These are phyloP conservation scores for Ctenicera cuprea DNA, from an alignment of 2,888 invertebrate species.

Conservation along the genomic window DNA sequence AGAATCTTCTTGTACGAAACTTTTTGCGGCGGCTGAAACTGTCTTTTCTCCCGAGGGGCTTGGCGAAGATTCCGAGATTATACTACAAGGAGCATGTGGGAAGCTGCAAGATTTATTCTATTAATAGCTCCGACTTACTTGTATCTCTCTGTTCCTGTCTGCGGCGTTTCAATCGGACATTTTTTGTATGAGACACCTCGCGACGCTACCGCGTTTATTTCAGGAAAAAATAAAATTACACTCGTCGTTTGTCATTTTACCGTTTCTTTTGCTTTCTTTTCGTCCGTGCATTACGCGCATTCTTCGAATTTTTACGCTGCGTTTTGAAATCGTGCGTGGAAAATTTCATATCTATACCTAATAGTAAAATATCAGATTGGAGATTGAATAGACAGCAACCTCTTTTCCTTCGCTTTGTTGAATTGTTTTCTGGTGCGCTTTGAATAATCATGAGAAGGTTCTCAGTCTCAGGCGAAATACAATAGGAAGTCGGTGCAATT, in stretches of 20 bases:
- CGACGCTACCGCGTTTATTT: slow-evolving; percentile 16
- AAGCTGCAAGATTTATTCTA: slow-evolving; percentile 57
- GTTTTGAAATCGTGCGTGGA: slow-evolving; percentile 45
- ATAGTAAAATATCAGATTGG: slow-evolving; percentile 16
- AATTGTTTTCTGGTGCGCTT: slow-evolving; percentile 32
- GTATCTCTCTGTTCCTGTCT: slow-evolving; percentile 40
- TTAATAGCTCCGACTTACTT: slow-evolving; percentile 54
- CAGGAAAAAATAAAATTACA: slow-evolving; percentile 25
- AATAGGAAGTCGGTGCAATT: slow-evolving; percentile 39
- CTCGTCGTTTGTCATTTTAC: slow-evolving; percentile 27
- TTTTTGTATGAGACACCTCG: slow-evolving; percentile 1
- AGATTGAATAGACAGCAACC: slow-evolving; percentile 36
- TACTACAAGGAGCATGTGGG: slow-evolving; percentile 55
- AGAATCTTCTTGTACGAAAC: slow-evolving; percentile 17
- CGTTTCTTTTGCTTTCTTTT: slow-evolving; percentile 15
- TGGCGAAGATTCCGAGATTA: slow-evolving; percentile 57
- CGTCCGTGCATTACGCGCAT: slow-evolving; percentile 17
- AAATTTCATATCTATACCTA: slow-evolving; percentile 30
- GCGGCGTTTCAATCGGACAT: slow-evolving; percentile 19
- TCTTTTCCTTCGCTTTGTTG: slow-evolving; percentile 35
- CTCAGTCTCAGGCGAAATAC: slow-evolving; percentile 49
- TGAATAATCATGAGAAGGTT: slow-evolving; percentile 49
- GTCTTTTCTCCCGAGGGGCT: slow-evolving; percentile 50
- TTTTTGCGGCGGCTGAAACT: slow-evolving; percentile 42
- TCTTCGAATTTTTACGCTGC: slow-evolving; percentile 13